Percentiles rank a stretch among this genome's conserved stretches.
Evolutionary conservation across 2,797 vertebrate species (phyloP).

Genomic region (Pangasius larnaudii): DNA sequence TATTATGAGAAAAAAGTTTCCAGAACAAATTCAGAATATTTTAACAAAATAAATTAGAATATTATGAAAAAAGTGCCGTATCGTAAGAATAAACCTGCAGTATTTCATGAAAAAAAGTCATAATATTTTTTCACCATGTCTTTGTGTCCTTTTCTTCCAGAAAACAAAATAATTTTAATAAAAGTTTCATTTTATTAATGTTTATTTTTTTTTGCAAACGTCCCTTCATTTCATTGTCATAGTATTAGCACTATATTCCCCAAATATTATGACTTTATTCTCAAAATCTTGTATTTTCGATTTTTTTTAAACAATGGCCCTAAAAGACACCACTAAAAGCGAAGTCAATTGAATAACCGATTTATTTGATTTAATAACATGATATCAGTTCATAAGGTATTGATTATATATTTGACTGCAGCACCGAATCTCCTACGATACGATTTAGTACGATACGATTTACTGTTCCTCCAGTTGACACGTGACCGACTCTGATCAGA

Average conservation of each 20-base stretch:
- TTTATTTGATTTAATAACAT: background rate
- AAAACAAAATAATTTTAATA: too few relatives aligned
- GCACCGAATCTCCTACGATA: too few relatives aligned
- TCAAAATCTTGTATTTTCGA: background rate
- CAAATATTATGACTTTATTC: background rate
- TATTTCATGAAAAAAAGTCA: too few relatives aligned
- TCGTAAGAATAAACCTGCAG: too few relatives aligned
- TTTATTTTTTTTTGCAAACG: too few relatives aligned
- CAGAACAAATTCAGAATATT: background rate
- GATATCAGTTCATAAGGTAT: background rate
- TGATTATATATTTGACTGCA: background rate
- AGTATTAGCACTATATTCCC: too few relatives aligned
- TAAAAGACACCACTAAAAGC: background rate
- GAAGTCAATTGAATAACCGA: background rate
- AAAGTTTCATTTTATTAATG: too few relatives aligned
- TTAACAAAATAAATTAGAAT: background rate
- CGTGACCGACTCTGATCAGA: background rate
- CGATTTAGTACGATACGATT: too few relatives aligned
- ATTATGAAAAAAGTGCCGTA: background rate
- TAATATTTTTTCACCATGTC: too few relatives aligned
- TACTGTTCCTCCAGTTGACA: background rate
- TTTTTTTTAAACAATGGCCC: background rate
- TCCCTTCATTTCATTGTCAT: too few relatives aligned
- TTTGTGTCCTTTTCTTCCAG: too few relatives aligned
- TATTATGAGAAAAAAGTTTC: background rate